Conservation (phyloP, 1,140 invertebrate species). For the Lepidostoma basale region DNA sequence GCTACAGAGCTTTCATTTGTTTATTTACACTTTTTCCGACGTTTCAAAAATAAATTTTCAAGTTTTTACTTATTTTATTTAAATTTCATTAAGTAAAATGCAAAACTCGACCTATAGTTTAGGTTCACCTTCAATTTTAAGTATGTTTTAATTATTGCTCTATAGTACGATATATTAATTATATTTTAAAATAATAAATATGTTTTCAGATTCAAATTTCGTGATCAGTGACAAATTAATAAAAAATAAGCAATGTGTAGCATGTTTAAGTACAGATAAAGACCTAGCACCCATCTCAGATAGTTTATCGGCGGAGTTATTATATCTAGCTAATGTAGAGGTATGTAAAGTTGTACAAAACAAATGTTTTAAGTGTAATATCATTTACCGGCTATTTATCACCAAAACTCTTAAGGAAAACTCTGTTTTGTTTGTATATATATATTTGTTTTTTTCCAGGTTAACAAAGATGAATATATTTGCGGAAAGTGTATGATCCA, state of each 20-base stretch:
- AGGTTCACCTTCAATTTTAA: too few species aligned
- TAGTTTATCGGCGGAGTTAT: constrained; percentile 10
- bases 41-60: too few species aligned
- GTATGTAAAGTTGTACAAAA: not conserved
- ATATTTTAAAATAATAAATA: too few species aligned
- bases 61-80: not conserved
- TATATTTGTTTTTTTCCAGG: constrained; percentile 3
- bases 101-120: too few species aligned
- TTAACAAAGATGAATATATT: constrained; percentile 7
- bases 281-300: not conserved
- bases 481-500: not conserved
- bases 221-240: not conserved
- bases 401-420: too few species aligned
- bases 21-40: too few species aligned
- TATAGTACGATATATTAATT: too few species aligned
- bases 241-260: not conserved
- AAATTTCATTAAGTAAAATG: not conserved
- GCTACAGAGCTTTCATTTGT: too few species aligned
- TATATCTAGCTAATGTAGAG: constrained; percentile 11
- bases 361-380: not conserved
- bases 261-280: not conserved
- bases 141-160: too few species aligned
- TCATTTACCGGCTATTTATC: too few species aligned
- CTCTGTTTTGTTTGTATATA: not conserved
- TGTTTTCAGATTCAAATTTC: not conserved